A percentile compares a stretch with the other conserved stretches of the same genome.
Conservation (phyloP, 2,113 vertebrate genomes). For the Cygnus atratus region DNA sequence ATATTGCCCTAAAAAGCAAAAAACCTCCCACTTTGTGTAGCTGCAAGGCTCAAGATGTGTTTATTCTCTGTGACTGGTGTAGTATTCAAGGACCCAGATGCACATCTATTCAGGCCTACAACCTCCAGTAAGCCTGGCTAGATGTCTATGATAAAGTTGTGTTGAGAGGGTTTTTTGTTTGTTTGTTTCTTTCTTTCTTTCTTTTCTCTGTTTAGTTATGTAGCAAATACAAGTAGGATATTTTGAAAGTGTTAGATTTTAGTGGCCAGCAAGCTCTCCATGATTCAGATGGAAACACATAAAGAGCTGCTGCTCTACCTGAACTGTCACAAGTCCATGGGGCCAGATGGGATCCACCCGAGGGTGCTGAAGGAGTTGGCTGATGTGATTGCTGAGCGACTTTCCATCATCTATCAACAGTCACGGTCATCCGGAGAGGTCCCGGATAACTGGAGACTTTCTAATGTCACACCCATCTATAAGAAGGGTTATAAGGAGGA, state of each 20-base stretch:
- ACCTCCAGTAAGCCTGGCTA: not conserved
- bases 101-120: not conserved
- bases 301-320: too few species aligned
- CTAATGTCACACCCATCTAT: too few species aligned
- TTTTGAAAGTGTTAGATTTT: not conserved
- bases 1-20: not conserved
- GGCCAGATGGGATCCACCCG: too few species aligned
- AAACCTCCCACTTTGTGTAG: not conserved
- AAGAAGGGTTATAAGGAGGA: too few species aligned
- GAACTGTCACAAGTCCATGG: too few species aligned
- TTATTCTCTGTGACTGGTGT: not conserved
- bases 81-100: not conserved
- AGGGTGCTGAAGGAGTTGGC: too few species aligned
- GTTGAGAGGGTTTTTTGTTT: not conserved
- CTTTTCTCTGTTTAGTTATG: not conserved
- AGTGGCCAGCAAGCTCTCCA: not conserved
- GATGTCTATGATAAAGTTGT: fast-evolving
- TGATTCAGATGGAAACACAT: too few species aligned
- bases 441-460: too few species aligned
- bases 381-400: too few species aligned
- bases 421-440: too few species aligned
- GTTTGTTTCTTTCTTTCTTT: not conserved
- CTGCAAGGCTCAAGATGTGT: not conserved
- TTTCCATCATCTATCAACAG: too few species aligned
- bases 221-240: not conserved